A percentile compares a stretch with the other conserved stretches of the same genome.
phyloP scores from a whole-genome alignment of 2,888 invertebrate species.

The Ormyrus nitidulus region DNA sequence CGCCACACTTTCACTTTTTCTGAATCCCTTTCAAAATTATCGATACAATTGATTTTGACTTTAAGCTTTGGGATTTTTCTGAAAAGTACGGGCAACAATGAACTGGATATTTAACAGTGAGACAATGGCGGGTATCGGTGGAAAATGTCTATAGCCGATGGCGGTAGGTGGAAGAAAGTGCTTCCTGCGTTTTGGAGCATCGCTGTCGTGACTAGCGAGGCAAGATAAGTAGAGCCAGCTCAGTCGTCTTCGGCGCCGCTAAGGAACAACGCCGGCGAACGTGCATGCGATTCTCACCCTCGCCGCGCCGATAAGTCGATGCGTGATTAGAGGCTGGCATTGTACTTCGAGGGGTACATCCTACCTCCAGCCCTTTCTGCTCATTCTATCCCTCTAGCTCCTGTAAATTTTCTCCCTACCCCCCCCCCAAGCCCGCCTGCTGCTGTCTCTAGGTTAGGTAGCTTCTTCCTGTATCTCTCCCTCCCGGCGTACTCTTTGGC shows the following conservation, averaged over 20 bases:
- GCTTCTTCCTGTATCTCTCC: conserved; percentile 39
- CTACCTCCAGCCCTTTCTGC: conserved; percentile 52
- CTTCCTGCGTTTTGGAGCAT: conserved; percentile 62
- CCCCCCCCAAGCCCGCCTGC: not conserved
- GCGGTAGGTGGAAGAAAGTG: conserved; percentile 54
- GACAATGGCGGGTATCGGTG: not conserved
- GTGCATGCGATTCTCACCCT: conserved; percentile 61
- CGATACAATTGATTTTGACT: not conserved
- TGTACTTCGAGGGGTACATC: conserved; percentile 69
- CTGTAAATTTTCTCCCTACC: conserved; percentile 29
- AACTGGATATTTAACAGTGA: not conserved
- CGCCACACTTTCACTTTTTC: conserved; percentile 1
- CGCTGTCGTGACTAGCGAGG: conserved; percentile 11
- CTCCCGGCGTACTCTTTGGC: conserved; percentile 41
- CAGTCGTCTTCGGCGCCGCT: not conserved
- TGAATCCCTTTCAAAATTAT: not conserved
- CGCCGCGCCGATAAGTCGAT: conserved; percentile 71
- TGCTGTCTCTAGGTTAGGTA: conserved; percentile 31
- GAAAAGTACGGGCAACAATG: no score
- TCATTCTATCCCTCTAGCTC: conserved; percentile 25
- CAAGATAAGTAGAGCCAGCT: conserved; percentile 53
- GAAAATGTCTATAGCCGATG: not conserved
- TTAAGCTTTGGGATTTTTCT: no score
- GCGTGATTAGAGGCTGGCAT: conserved; percentile 74
- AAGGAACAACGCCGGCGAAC: conserved; percentile 44